phyloP scores from a whole-genome alignment of 2,888 invertebrate genomes.

The Aleiodes alternator region DNA sequence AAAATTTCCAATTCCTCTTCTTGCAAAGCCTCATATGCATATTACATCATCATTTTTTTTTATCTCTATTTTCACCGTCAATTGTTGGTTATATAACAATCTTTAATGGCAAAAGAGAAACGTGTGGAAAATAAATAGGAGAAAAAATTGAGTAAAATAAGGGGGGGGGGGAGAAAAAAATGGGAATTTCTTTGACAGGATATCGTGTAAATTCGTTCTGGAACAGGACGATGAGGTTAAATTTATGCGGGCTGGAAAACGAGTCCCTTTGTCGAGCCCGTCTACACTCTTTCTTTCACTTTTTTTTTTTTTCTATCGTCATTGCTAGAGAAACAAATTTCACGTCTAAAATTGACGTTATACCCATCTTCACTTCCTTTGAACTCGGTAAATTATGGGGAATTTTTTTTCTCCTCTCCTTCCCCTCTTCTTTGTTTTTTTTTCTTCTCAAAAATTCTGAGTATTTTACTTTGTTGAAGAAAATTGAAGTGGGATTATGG shows the following conservation, averaged over 20 bases:
- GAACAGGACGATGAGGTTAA: constrained; percentile 24
- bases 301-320: constrained; percentile 3
- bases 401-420: neutral
- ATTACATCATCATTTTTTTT: no score
- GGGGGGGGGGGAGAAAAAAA: neutral
- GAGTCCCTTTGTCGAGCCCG: constrained; percentile 28
- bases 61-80: neutral
- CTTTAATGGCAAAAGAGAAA: neutral
- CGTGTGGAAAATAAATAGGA: neutral
- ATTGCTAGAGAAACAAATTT: constrained; percentile 29
- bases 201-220: constrained; percentile 28
- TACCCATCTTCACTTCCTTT: constrained; percentile 15
- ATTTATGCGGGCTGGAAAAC: constrained; percentile 30
- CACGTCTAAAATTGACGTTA: constrained; percentile 25
- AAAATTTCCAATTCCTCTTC: neutral
- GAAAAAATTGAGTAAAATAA: neutral
- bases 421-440: neutral
- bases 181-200: constrained; percentile 19
- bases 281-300: neutral
- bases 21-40: no score
- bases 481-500: no score
- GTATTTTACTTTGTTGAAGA: neutral
- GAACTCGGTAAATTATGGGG: constrained; percentile 19
- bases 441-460: neutral
- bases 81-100: neutral